Base-by-base conservation (phyloP, 2,797 vertebrate genomes). In the Lepus townsendii region DNA sequence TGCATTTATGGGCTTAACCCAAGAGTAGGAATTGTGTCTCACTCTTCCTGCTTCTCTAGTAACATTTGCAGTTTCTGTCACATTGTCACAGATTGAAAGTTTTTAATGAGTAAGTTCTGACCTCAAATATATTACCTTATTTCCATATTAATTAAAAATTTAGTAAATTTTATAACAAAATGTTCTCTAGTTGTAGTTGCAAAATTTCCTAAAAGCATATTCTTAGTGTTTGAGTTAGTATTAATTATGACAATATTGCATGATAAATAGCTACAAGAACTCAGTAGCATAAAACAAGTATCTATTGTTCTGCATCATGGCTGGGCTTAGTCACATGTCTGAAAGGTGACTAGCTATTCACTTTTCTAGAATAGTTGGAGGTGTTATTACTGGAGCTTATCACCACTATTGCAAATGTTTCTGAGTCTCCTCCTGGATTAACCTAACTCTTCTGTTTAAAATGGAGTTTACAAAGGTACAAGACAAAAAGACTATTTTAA, bases 61-160 rank as follows among this genome's bases (percentile, higher is more conserved):
- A 82, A 13, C 57, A 90, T 32, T 71, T 92, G 14, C 14, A 90
- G 26, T 76, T 88, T 95, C 52, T 95, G 63, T 77, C 24, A 83
- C 35, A 87, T 35, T 79, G 38, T 83, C 75, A 22, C 22, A 72
- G 20, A 12, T 62, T 83, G 19, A 88, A 42, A 50, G 85, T 52
- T 2, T 63, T 94, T 57, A 73, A 38, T 73, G 14, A 80, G 54
- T 71, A 35, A 9, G 71, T 71, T 68, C 10, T 80, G 69, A 91
- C 62, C 71, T 95, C 76, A 75, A 68, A 65, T 68, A 78, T 93
- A 26, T 20, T 76, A 71, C 12, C 5, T 65, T 17, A 91, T 82
- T 66, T 22, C 26, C 32, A 91, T 10, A 63, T 93, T 82, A 86
- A 66, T 78, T 72, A 50, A 94, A 95, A 92, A 86, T 83, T 22